These are phyloP conservation scores for Tribolium freemani DNA, from an alignment of 2,888 invertebrate species.

Conservation along the genomic window DNA sequence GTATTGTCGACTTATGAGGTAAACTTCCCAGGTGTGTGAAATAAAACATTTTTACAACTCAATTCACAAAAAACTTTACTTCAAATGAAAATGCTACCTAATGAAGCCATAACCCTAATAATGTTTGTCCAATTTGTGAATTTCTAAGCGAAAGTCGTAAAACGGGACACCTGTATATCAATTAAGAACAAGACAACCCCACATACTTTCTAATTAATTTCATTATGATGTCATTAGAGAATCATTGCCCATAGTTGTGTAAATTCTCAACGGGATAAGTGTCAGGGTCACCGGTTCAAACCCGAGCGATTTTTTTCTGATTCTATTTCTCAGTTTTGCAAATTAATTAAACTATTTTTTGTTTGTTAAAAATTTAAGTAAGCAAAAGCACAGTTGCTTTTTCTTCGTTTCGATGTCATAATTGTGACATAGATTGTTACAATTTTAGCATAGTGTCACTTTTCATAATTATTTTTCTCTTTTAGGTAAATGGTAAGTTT, in stretches of 20 bases:
- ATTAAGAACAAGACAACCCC: background rate
- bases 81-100: background rate
- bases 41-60: slow-evolving; percentile 23
- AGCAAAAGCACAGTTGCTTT: too few species aligned
- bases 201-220: background rate
- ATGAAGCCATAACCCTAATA: background rate
- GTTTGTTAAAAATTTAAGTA: too few species aligned
- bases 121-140: background rate
- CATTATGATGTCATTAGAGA: background rate
- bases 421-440: background rate
- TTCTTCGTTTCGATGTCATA: too few species aligned
- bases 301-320: too few species aligned
- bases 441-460: background rate
- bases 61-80: background rate
- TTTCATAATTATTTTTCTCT: too few species aligned
- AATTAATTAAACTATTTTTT: too few species aligned
- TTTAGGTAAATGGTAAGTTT: too few species aligned
- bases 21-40: slow-evolving; percentile 45
- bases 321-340: too few species aligned
- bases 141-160: background rate
- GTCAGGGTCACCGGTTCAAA: background rate
- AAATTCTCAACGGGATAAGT: background rate
- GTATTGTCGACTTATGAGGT: slow-evolving; percentile 46
- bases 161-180: background rate
- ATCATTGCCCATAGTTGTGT: background rate